A percentile compares a stretch with the other conserved stretches of the same genome.
phyloP scores from a whole-genome alignment of 1,140 invertebrate genomes.

The Ostrea edulis region DNA sequence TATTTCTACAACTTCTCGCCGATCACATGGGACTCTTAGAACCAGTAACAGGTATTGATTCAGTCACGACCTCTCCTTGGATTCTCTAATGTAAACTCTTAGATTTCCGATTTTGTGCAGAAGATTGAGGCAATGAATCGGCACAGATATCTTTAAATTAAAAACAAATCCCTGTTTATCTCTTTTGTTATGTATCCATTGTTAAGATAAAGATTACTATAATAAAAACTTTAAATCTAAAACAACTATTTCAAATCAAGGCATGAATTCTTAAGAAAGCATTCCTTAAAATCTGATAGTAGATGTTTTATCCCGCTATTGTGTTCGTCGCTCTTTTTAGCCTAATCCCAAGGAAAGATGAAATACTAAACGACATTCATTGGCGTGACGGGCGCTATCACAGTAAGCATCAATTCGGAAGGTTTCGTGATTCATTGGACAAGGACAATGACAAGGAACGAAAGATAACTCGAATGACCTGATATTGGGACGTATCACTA shows the following conservation, averaged over 20 bases:
- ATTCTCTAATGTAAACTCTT: neutral
- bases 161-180: neutral
- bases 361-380: neutral
- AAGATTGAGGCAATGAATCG: neutral
- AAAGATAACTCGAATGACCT: neutral
- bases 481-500: neutral
- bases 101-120: constrained; percentile 6
- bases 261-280: neutral
- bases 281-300: neutral
- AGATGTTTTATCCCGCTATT: neutral
- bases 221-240: neutral
- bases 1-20: neutral
- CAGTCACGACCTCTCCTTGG: neutral
- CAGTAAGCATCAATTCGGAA: constrained; percentile 2
- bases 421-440: constrained; percentile 3
- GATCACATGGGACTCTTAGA: neutral
- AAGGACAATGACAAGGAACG: neutral
- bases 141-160: neutral
- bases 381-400: neutral
- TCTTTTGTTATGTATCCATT: neutral
- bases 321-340: neutral
- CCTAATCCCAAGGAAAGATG: neutral
- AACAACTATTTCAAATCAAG: neutral
- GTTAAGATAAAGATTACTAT: neutral
- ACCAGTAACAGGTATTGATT: neutral